These are phyloP conservation scores for Epinephelus moara DNA, from an alignment of 2,113 vertebrate species.

Conservation along the genomic window DNA sequence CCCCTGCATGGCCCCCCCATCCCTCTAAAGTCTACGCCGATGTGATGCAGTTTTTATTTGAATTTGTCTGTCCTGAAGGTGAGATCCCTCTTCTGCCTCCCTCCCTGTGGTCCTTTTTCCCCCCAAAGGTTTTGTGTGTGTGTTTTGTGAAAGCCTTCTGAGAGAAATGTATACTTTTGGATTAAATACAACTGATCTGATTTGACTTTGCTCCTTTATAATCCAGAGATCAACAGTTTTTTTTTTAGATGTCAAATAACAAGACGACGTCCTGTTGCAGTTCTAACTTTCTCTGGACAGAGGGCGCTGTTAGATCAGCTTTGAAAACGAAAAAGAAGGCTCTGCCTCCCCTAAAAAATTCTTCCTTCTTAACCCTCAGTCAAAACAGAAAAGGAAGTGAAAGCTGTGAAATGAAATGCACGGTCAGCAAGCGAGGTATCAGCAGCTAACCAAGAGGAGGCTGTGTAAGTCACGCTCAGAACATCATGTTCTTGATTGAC, in stretches of 20 bases:
- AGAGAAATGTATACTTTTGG: background rate
- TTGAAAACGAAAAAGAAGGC: constrained; percentile 10
- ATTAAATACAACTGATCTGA: background rate
- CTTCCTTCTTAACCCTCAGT: background rate
- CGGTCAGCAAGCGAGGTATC: constrained; percentile 22
- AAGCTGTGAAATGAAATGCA: constrained; percentile 11
- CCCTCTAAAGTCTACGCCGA: too few species aligned
- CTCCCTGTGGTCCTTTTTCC: background rate
- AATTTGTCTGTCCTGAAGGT: background rate
- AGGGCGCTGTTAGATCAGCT: constrained; percentile 66
- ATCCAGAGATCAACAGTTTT: background rate
- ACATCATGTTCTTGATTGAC: constrained; percentile 52
- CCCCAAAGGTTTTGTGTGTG: background rate
- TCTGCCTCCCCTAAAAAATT: background rate
- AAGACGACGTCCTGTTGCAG: constrained; percentile 31
- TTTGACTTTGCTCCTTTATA: background rate
- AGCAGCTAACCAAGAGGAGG: constrained; percentile 24
- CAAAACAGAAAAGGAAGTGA: constrained; percentile 37
- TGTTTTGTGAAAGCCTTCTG: background rate
- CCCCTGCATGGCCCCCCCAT: too few species aligned
- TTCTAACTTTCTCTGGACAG: constrained; percentile 46
- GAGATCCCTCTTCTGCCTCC: background rate
- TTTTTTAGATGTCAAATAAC: background rate
- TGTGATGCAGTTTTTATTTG: background rate
- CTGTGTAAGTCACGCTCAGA: constrained; percentile 15